These are phyloP conservation scores for Heterodera schachtii DNA, from an alignment of 1,140 invertebrate genomes.

Conservation along the genomic window DNA sequence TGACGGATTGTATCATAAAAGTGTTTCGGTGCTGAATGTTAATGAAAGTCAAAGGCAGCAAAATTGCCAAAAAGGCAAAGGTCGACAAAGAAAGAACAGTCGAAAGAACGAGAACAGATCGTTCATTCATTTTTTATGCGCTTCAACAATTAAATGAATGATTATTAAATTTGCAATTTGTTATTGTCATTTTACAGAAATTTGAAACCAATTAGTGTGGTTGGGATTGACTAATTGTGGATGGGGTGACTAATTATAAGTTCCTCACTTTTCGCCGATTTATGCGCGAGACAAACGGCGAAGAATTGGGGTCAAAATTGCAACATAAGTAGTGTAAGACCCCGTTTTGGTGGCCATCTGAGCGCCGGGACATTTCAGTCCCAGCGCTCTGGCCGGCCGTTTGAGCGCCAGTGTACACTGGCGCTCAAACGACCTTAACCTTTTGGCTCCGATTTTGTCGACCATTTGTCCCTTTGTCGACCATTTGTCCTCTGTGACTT, in stretches of 20 bases:
- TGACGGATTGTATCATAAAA: slow-evolving; percentile 24
- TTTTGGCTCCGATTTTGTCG: no score
- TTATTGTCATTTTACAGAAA: neutral
- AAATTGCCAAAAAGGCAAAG: slow-evolving; percentile 25
- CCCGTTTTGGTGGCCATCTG: no score
- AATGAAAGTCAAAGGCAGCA: slow-evolving; percentile 29
- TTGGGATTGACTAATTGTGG: no score
- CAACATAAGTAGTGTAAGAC: no score
- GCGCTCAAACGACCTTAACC: no score
- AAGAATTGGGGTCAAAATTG: slow-evolving; percentile 15
- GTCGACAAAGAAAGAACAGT: slow-evolving; percentile 23
- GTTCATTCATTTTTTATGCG: neutral
- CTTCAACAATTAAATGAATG: slow-evolving; percentile 8
- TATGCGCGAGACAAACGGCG: slow-evolving; percentile 10
- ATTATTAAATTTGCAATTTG: slow-evolving; percentile 5
- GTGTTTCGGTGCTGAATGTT: slow-evolving; percentile 23
- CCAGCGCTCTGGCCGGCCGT: no score
- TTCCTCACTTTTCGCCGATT: neutral
- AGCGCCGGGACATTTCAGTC: no score
- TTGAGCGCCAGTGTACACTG: no score
- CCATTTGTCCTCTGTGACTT: no score
- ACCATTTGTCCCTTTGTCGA: no score
- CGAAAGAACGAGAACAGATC: slow-evolving; percentile 20
- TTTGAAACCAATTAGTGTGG: slow-evolving; percentile 1
- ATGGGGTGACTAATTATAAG: neutral